Base-by-base conservation (phyloP, 2,888 invertebrate species). In the Syrista parreyssii region DNA sequence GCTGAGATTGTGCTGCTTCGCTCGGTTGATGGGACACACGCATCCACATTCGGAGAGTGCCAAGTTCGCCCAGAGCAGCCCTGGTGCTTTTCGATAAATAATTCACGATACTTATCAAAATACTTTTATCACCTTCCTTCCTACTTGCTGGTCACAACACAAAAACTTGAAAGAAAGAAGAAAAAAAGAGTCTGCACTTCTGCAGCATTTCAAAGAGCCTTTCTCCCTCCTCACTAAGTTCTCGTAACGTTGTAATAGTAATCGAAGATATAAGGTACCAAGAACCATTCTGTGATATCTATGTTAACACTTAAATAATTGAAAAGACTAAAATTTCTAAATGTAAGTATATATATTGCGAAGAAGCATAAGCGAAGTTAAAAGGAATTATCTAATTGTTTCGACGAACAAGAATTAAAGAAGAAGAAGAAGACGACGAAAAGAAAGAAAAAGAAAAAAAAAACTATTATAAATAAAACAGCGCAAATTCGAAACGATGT, bases 241-340 rank as follows among this genome's bases (percentile, higher is more conserved):
- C 89, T 89, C 86, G 86, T 89, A 88, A 89, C 87, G 85, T 89
- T 87, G 87, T 88, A 87, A 88, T 87, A 86, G 88, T 86, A 85
- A 88, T 86, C 82, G 85, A 84, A 87, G 88, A 89, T 89, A 90
- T 90, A 91, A 91, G 89, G 91, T 91, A 91, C 91, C 91, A 91
- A 92, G 92, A 93, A 94, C 93, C 93, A 92, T 93, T 94, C 94
- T 94, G 94, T 94, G 94, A 94, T 94, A 93, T 93, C 89, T 91
- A 92, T 90, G 90, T 92, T 92, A 91, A 92, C 91, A 92, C 91
- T 91, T 92, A 92, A 91, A 91, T 89, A 91, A 90, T 89, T 89
- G 88, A 90, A 89, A 91, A 92, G 90, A 90, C 90, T 91, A 91
- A 90, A 89, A 90, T 89, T 90, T 89, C 83, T 89, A 89, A 88